Conservation (phyloP, 1,140 invertebrate genomes). For the Cyclargus thomasi region DNA sequence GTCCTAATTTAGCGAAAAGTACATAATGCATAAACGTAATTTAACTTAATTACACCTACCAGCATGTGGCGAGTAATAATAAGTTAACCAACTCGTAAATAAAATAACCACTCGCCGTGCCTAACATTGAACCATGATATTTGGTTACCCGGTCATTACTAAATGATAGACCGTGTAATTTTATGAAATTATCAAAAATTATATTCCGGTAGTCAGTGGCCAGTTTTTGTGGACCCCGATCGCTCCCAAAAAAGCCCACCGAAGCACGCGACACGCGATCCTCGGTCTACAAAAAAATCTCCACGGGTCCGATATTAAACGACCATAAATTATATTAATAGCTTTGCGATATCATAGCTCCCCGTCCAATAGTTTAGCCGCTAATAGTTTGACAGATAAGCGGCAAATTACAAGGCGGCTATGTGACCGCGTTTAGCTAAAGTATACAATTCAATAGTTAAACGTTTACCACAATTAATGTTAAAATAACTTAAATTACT, state of each 20-base stretch:
- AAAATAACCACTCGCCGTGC: slow-evolving; percentile 11
- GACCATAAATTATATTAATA: slow-evolving; percentile 73
- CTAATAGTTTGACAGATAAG: slow-evolving; percentile 11
- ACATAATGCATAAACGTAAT: too few relatives aligned
- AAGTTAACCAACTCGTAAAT: slow-evolving; percentile 1
- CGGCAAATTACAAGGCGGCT: slow-evolving; percentile 7
- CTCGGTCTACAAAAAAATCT: slow-evolving; percentile 60
- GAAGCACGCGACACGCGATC: slow-evolving; percentile 72
- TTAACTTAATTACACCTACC: too few relatives aligned
- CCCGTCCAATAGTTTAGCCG: background rate
- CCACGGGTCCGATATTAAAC: slow-evolving; percentile 62
- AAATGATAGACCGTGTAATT: slow-evolving; percentile 65
- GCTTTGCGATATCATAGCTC: slow-evolving; percentile 31
- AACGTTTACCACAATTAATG: background rate
- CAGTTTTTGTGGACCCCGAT: slow-evolving; percentile 62
- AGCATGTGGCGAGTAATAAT: background rate
- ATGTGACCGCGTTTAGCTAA: background rate
- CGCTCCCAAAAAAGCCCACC: slow-evolving; percentile 55
- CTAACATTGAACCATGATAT: slow-evolving; percentile 31
- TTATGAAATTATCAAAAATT: slow-evolving; percentile 72
- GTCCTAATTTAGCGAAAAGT: too few relatives aligned
- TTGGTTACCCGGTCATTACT: slow-evolving; percentile 54
- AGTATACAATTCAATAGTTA: background rate
- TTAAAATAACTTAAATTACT: background rate
- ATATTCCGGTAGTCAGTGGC: slow-evolving; percentile 72